Evolutionary conservation across 2,797 vertebrate genomes (phyloP).

Genomic region (Prionace glauca): DNA sequence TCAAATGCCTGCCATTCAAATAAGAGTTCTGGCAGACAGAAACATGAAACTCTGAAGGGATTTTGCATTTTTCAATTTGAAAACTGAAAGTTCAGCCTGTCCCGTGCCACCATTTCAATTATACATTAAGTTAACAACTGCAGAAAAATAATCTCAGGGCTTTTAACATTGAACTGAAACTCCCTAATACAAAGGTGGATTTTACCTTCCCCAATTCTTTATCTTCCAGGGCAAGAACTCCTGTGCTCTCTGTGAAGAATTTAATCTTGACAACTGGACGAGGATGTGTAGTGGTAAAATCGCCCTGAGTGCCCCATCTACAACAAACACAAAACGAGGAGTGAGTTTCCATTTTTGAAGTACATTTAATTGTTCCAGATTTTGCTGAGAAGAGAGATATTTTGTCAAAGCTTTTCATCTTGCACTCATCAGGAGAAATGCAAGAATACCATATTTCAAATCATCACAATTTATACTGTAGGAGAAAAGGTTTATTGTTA

Average conservation of each 20-base stretch:
- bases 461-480: too few relatives aligned
- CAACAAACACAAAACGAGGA: slow-evolving; percentile 44
- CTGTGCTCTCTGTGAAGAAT: slow-evolving; percentile 91
- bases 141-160: neutral
- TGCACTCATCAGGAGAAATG: too few relatives aligned
- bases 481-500: neutral
- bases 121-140: neutral
- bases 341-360: neutral
- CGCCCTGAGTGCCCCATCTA: slow-evolving; percentile 97
- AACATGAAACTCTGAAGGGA: neutral
- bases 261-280: slow-evolving; percentile 94
- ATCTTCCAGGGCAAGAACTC: slow-evolving; percentile 82
- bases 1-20: neutral
- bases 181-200: slow-evolving; percentile 29
- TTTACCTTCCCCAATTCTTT: slow-evolving; percentile 91
- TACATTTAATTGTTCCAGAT: neutral
- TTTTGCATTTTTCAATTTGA: neutral
- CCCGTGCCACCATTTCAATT: neutral
- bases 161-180: neutral
- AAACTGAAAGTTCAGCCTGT: neutral
- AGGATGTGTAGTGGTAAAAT: slow-evolving; percentile 89
- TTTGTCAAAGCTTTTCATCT: too few relatives aligned
- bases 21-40: neutral
- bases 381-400: too few relatives aligned
- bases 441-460: too few relatives aligned